Evolutionary conservation across 2,888 invertebrate species (phyloP).

Genomic region (Ceraclea dissimilis): DNA sequence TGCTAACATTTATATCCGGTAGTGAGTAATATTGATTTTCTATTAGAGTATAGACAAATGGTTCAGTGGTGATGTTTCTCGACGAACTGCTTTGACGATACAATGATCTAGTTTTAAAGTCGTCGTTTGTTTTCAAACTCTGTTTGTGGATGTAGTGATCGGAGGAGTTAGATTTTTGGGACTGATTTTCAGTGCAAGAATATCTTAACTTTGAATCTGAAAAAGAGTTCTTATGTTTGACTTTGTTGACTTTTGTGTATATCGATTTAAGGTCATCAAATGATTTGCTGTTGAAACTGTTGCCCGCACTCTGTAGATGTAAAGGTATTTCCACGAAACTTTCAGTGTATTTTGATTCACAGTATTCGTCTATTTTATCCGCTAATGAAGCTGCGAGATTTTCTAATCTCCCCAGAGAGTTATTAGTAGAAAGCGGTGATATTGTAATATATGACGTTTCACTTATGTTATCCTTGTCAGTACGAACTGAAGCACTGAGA

Average conservation of each 20-base stretch:
- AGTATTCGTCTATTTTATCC: conserved; percentile 49
- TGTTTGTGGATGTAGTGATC: background rate
- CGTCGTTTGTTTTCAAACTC: conserved; percentile 28
- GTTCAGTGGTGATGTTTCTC: conserved; percentile 46
- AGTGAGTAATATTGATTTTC: conserved; percentile 66
- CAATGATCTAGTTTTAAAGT: conserved; percentile 36
- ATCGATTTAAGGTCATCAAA: conserved; percentile 36
- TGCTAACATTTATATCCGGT: conserved; percentile 62
- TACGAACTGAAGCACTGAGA: conserved; percentile 36
- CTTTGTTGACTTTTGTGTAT: conserved; percentile 44
- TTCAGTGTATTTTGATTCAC: conserved; percentile 43
- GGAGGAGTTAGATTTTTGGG: background rate
- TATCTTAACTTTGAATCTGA: conserved; percentile 33
- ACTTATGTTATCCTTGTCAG: conserved; percentile 33
- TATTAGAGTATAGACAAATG: conserved; percentile 45
- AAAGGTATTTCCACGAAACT: conserved; percentile 33
- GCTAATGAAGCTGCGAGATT: conserved; percentile 46
- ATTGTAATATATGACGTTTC: conserved; percentile 48
- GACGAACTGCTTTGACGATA: conserved; percentile 36
- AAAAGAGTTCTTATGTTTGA: conserved; percentile 49
- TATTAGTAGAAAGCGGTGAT: conserved; percentile 44
- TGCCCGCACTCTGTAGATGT: conserved; percentile 28
- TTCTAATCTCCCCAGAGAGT: conserved; percentile 42
- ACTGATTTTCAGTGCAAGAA: conserved; percentile 24
- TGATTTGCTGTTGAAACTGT: conserved; percentile 30